Evolutionary conservation across 1,140 invertebrate species (phyloP).

Genomic region (Artemia franciscana): DNA sequence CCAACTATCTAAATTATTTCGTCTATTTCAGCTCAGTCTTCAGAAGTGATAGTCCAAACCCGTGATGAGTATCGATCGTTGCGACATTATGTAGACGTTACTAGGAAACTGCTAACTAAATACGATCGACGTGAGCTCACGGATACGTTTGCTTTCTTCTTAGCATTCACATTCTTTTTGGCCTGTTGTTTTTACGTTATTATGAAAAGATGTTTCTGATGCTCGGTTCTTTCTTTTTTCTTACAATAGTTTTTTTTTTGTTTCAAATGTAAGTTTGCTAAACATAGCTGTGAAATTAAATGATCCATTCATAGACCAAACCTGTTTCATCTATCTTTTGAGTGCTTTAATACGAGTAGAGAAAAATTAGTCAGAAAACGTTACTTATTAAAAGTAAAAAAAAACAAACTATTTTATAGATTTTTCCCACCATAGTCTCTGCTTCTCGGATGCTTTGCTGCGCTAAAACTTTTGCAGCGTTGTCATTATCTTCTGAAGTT

Average conservation of each 20-base stretch:
- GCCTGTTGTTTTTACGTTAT: constrained; percentile 74
- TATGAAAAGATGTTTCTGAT: constrained; percentile 60
- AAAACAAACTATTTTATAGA: constrained; percentile 34
- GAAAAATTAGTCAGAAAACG: too few relatives aligned
- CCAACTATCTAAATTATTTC: too few relatives aligned
- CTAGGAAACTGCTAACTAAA: constrained; percentile 71
- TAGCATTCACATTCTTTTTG: constrained; percentile 77
- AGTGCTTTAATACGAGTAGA: too few relatives aligned
- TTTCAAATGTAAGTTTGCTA: too few relatives aligned
- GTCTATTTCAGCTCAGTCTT: constrained; percentile 18
- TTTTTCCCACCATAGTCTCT: constrained; percentile 55
- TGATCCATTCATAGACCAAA: too few relatives aligned
- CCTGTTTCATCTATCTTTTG: too few relatives aligned
- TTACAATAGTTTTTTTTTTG: too few relatives aligned
- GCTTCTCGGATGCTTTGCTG: constrained; percentile 46
- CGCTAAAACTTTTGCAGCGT: constrained; percentile 43
- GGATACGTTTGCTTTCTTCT: constrained; percentile 69
- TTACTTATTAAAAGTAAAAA: too few relatives aligned
- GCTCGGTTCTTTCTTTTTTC: not conserved
- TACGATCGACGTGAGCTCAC: constrained; percentile 81
- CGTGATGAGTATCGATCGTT: constrained; percentile 63
- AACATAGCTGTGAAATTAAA: too few relatives aligned
- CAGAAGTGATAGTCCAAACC: constrained; percentile 32
- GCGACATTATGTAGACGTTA: constrained; percentile 59
- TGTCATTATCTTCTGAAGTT: constrained; percentile 56